Evolutionary conservation across 1,140 invertebrate genomes (phyloP), one percentile per base, ranked within the genome.

Genomic region (Physella acuta): DNA sequence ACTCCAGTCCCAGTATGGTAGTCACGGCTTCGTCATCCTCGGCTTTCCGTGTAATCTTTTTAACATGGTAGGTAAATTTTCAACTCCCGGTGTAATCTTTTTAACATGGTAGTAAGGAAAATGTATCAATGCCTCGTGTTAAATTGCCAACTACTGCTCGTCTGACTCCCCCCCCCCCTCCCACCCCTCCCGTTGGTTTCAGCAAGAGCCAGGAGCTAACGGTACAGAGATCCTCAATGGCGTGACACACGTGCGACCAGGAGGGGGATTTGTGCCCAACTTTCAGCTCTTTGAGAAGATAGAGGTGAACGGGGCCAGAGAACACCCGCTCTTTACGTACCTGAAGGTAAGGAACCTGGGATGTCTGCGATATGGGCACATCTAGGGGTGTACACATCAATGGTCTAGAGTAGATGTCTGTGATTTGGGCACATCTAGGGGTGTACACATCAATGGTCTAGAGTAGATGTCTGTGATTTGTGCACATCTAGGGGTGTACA

Each of bases 11-110:
- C 68, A 81, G 44, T 79, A 75, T 71, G 64, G 76, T 51, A 76
- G 82, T 56, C 34, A 66, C 71, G 58, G 78, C 28, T 84, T 89
- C 31, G 78, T 79, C n/a, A 80, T 88, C 36, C 75, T 89, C 30
- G 88, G 82, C 14, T 87, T 88, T 72, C 88, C 88, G 16, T 88
- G 87, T 71, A 88, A 88, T 75, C 84, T 87, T 70, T 89, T 89
- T 77, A 80, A 83, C 31, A 67, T 82, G 80, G 82, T 84, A 74
- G 76, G 78, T 76, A 64, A 8, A 31, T 88, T 36, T 75, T 89
- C 30, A 88, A 82, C 14, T 87, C 88, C 72, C 88, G 88, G 16
- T 88, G 87, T 71, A 88, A 88, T 75, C 84, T 87, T 70, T 89
- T 89, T 77, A 80, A 83, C 31, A 67, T 82, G 80, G 82, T 84